Conservation (phyloP, 2,113 vertebrate genomes). For the Cichladusa arquata region DNA sequence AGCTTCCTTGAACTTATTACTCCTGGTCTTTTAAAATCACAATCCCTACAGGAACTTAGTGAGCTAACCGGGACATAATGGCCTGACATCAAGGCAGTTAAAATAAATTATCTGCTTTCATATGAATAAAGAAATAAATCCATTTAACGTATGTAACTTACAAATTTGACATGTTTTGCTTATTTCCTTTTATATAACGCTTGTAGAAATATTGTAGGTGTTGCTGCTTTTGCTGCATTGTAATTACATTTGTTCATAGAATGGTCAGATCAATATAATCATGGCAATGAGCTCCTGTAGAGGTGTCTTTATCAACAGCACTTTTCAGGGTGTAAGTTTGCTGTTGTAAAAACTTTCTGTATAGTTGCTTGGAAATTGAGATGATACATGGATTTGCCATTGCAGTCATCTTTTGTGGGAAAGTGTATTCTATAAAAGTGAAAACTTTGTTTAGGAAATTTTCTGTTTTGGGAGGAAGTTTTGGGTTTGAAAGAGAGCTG, state of each 20-base stretch:
- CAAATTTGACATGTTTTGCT: not conserved
- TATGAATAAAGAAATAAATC: not conserved
- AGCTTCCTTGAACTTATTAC: not conserved
- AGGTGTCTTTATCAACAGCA: not conserved
- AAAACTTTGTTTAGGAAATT: not conserved
- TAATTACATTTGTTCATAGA: not conserved
- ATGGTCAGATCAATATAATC: not conserved
- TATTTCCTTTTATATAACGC: not conserved
- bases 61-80: not conserved
- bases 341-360: not conserved
- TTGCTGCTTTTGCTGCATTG: not conserved
- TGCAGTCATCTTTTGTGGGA: not conserved
- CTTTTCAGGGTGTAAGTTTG: not conserved
- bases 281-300: not conserved
- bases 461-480: not conserved
- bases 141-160: not conserved
- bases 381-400: rapidly evolving
- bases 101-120: not conserved
- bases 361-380: not conserved
- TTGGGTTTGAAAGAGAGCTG: not conserved
- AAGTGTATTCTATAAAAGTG: not conserved
- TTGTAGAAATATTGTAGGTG: not conserved
- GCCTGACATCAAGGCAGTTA: not conserved
- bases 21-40: not conserved
- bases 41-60: not conserved